Conservation (phyloP, 2,888 invertebrate species). For the Eupsilia transversa region DNA sequence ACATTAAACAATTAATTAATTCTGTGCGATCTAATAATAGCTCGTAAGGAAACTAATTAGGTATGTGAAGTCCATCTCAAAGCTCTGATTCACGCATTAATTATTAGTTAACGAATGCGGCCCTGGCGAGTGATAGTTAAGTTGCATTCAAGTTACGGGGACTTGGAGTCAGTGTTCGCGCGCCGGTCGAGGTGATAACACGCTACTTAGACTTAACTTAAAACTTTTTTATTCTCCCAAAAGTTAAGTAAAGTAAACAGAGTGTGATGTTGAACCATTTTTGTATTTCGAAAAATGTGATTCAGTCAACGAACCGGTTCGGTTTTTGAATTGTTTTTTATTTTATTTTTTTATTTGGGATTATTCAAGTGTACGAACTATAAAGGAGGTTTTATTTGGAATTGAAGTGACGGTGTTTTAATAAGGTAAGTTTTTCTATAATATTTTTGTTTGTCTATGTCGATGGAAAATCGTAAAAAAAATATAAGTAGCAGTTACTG, state of each 20-base stretch:
- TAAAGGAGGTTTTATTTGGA: slow-evolving; percentile 70
- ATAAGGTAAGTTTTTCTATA: slow-evolving; percentile 70
- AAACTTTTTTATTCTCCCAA: slow-evolving; percentile 56
- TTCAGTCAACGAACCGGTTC: slow-evolving; percentile 81
- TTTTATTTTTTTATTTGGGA: slow-evolving; percentile 64
- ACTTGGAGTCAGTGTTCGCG: slow-evolving; percentile 64
- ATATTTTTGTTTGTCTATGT: too few species aligned
- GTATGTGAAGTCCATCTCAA: slow-evolving; percentile 50
- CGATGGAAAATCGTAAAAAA: too few species aligned
- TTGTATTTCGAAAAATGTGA: slow-evolving; percentile 88
- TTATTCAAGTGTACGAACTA: slow-evolving; percentile 71
- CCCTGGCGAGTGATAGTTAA: slow-evolving; percentile 73
- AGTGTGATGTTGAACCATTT: slow-evolving; percentile 84
- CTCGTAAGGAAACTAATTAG: slow-evolving; percentile 39
- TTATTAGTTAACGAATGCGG: slow-evolving; percentile 60
- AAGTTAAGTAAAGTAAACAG: slow-evolving; percentile 70
- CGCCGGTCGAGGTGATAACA: slow-evolving; percentile 63
- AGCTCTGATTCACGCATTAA: slow-evolving; percentile 65
- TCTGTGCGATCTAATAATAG: slow-evolving; percentile 32
- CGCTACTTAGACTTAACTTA: slow-evolving; percentile 61
- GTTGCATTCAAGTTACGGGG: slow-evolving; percentile 63
- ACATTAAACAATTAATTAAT: slow-evolving; percentile 41
- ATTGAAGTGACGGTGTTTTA: slow-evolving; percentile 70
- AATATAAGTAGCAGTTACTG: neutral
- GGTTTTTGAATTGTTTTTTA: slow-evolving; percentile 67